Base-by-base conservation (phyloP, 2,113 vertebrate species). In the Ondatra zibethicus region DNA sequence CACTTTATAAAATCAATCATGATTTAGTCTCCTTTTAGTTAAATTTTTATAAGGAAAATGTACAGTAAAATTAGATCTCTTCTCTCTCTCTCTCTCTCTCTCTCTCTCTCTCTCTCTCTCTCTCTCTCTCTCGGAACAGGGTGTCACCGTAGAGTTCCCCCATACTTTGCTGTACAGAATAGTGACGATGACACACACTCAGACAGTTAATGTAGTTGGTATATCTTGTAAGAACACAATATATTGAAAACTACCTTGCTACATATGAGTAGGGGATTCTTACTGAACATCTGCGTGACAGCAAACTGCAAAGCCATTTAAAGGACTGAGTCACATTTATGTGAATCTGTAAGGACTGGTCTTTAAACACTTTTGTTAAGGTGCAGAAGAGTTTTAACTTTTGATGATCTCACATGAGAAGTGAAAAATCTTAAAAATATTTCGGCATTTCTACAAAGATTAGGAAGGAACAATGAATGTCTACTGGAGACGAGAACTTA, bases 221-320 rank as follows among this genome's bases (percentile, higher is more conserved):
- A 42, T n/a, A 47, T 21, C 96, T 81, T 80, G 12, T n/a, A 93
- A 96, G 89, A 65, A 81, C 33, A 92, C 77, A 80, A 78, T 33
- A 78, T 33, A 86, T 4, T 81, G 87, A 89, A 84, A 94, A 42
- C 2, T 27, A 86, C 13, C 21, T 73, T 82, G 82, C 27, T 33
- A n/a, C 88, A 76, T 14, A 47, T 16, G 81, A 92, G 27, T 29
- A 47, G 25, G 52, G 36, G 25, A 58, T 91, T 73, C 72, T 63
- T 82, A 36, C 12, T 29, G 36, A 25, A n/a, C 6, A 47, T 33
- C 50, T 33, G 39, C 10, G 39, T 6, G 50, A n/a, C 29, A 50
- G 52, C 25, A 68, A 27, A 92, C 47, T 63, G 8, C 58, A 76
- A 50, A 42, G 23, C 31, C 52, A 61, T 85, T 76, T 52, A 78